Evolutionary conservation across 2,888 invertebrate species (phyloP), one percentile per base, ranked within the genome.

Genomic region (Stenoptilia bipunctidactyla): DNA sequence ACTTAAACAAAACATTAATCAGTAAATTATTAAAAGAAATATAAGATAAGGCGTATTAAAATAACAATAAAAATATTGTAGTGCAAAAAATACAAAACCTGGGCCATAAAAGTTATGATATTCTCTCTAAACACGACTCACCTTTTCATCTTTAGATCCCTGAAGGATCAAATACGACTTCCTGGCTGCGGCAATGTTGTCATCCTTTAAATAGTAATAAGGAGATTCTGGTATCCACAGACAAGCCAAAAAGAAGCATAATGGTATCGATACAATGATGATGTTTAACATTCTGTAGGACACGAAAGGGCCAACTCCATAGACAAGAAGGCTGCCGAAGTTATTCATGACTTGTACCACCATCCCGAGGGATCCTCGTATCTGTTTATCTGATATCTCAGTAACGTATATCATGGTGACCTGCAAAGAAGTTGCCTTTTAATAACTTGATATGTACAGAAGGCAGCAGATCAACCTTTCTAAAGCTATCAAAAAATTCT

Each of bases 141-240:
- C 85, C 66, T 69, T 72, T 45, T 70, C 69, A 55, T 79, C 68
- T 9, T 58, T 64, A 36, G 70, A 67, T 14, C 85, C 79, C 47
- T 79, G 85, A 10, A 88, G 49, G 30, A 57, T 57, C 52, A 66
- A 64, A 33, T 85, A 73, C 41, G 70, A 77, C 27, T 63, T 71
- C 46, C 64, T 74, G 0, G 88, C 87, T 0, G 76, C 75, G 1
- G 69, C 73, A 2, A 75, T 51, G 15, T 79, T 66, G 1, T 79
- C 84, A 42, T 80, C 77, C 58, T 86, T 87, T 27, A 89, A 58
- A 36, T 88, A 69, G 49, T 80, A 88, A 48, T 88, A 88, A 1
- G 88, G 89, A 0, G 88, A 87, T 51, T 89, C 89, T 0, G 89
- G 89, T 62, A 88, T 80, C 84, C 86, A 87, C 5, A 71, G 44